These are phyloP conservation scores for Pitta sordida DNA, from an alignment of 2,113 vertebrate genomes.

Conservation along the genomic window DNA sequence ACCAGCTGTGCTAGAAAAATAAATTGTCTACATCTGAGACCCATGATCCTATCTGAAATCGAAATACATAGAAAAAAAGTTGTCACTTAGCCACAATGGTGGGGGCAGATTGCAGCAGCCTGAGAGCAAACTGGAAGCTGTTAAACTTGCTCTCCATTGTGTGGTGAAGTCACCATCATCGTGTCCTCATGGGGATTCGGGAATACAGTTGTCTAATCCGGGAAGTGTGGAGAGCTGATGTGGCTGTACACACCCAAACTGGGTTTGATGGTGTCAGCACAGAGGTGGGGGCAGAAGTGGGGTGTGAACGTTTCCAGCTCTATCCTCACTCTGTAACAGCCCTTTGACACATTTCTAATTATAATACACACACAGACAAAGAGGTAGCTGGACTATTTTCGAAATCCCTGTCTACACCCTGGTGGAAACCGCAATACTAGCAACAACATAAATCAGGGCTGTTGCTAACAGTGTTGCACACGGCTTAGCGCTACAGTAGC, in stretches of 20 bases:
- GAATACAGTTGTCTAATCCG: constrained; percentile 42
- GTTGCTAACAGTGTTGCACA: constrained; percentile 58
- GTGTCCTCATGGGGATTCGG: neutral
- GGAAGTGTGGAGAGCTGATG: constrained; percentile 23
- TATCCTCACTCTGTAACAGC: constrained; percentile 8
- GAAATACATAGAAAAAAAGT: constrained; percentile 51
- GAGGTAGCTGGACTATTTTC: constrained; percentile 59
- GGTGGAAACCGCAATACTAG: constrained; percentile 57
- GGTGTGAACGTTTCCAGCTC: constrained; percentile 46
- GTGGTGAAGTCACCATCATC: neutral
- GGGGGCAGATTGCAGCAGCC: neutral
- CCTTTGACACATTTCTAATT: constrained; percentile 65
- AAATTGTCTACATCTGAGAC: constrained; percentile 75
- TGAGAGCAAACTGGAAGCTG: constrained; percentile 36
- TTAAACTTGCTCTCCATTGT: constrained; percentile 1
- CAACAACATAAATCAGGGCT: constrained; percentile 61
- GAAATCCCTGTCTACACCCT: constrained; percentile 41
- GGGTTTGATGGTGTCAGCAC: neutral
- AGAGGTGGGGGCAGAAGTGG: neutral
- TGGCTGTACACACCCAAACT: neutral
- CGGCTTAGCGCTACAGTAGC: constrained; percentile 43
- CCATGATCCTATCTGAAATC: constrained; percentile 48
- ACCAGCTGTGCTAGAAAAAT: constrained; percentile 81
- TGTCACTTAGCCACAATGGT: constrained; percentile 21
- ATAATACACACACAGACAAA: constrained; percentile 47